phyloP scores from a whole-genome alignment of 2,113 vertebrate genomes.

The Stigmatopora nigra region DNA sequence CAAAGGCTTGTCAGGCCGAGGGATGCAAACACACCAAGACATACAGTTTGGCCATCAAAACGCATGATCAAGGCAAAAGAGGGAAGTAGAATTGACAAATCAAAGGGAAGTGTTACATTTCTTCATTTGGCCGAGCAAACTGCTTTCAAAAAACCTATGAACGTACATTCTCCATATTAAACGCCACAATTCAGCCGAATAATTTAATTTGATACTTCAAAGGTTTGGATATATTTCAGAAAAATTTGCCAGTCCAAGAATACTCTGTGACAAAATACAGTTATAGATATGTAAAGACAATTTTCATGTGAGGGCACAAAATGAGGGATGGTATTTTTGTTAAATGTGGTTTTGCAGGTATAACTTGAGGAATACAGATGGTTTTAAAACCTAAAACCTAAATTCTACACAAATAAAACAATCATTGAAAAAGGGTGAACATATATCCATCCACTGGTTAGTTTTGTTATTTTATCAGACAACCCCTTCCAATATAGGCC shows the following conservation, averaged over 20 bases:
- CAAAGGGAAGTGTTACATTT: slow-evolving; percentile 69
- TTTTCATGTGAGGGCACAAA: slow-evolving; percentile 51
- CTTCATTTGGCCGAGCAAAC: slow-evolving; percentile 58
- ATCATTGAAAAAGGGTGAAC: too few species aligned
- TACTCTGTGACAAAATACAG: slow-evolving; percentile 55
- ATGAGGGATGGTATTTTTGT: slow-evolving; percentile 36
- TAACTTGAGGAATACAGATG: slow-evolving; percentile 21
- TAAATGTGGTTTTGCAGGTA: neutral
- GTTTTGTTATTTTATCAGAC: slow-evolving; percentile 45
- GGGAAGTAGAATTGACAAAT: slow-evolving; percentile 70
- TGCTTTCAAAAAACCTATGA: slow-evolving; percentile 70
- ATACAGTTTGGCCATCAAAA: slow-evolving; percentile 68
- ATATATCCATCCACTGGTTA: too few species aligned
- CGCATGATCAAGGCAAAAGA: slow-evolving; percentile 65
- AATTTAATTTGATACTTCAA: slow-evolving; percentile 74
- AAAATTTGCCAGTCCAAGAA: slow-evolving; percentile 67
- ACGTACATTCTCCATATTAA: slow-evolving; percentile 68
- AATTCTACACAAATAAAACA: slow-evolving; percentile 8
- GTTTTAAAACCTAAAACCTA: slow-evolving; percentile 20
- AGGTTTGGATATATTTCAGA: slow-evolving; percentile 67
- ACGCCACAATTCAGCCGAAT: slow-evolving; percentile 65
- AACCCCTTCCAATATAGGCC: slow-evolving; percentile 33
- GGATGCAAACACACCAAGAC: slow-evolving; percentile 69
- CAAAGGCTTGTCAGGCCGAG: slow-evolving; percentile 65
- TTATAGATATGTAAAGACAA: slow-evolving; percentile 56